Percentiles rank a stretch among this genome's conserved stretches.
These are phyloP conservation scores for Platycnemis pennipes DNA, from an alignment of 2,888 invertebrate species.

Conservation along the genomic window DNA sequence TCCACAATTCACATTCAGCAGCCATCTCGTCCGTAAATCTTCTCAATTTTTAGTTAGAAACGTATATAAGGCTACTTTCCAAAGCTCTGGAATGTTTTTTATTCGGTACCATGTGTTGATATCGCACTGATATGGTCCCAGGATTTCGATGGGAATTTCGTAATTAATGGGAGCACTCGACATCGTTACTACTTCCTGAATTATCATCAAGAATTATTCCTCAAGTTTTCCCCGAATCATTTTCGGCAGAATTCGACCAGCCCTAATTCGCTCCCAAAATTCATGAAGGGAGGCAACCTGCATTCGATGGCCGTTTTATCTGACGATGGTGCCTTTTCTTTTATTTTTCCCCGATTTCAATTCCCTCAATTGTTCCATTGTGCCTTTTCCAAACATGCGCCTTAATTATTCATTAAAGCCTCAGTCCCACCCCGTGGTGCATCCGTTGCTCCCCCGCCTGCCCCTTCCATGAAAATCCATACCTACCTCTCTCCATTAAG, in stretches of 20 bases:
- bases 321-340: background rate
- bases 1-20: too few relatives aligned
- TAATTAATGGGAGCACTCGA: too few relatives aligned
- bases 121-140: too few relatives aligned
- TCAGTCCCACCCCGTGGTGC: background rate
- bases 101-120: too few relatives aligned
- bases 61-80: too few relatives aligned
- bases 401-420: conserved; percentile 28
- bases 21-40: too few relatives aligned
- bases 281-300: background rate
- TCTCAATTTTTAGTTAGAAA: too few relatives aligned
- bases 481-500: conserved; percentile 18
- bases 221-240: too few relatives aligned
- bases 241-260: background rate
- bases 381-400: conserved; percentile 21
- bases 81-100: too few relatives aligned
- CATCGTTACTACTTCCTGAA: too few relatives aligned
- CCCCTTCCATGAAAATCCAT: background rate
- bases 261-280: background rate
- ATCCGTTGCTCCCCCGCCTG: background rate
- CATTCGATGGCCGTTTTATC: background rate
- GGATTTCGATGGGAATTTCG: too few relatives aligned
- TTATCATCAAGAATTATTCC: too few relatives aligned
- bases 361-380: conserved; percentile 19
- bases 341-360: background rate